A percentile compares a stretch with the other conserved stretches of the same genome.
Conservation (phyloP, 2,797 vertebrate species). For the Saxicola maurus region DNA sequence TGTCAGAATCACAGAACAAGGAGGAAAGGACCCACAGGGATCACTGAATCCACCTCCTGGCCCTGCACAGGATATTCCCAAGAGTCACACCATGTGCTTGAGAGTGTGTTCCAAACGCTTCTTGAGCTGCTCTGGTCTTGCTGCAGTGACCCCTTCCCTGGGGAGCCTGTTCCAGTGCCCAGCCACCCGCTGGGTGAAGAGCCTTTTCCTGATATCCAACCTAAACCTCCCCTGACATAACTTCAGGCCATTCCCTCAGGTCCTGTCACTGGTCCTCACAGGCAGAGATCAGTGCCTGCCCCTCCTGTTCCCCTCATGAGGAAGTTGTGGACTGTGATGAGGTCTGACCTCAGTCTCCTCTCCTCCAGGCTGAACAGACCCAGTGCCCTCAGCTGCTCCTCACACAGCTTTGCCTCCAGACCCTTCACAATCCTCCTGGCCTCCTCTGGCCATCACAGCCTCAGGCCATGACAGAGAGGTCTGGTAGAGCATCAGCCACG, state of each 20-base stretch:
- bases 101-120: accelerated
- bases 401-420: accelerated
- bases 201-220: accelerated
- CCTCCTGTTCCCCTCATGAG: accelerated
- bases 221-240: not conserved
- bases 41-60: accelerated
- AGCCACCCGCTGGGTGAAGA: accelerated
- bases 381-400: not conserved
- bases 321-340: accelerated
- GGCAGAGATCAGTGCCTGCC: not conserved
- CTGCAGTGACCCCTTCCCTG: not conserved
- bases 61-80: not conserved
- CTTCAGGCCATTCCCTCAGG: not conserved
- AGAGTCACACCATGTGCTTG: accelerated
- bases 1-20: not conserved
- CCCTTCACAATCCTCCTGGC: accelerated
- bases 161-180: not conserved
- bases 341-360: not conserved
- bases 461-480: accelerated
- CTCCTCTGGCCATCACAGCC: not conserved
- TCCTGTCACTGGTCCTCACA: not conserved
- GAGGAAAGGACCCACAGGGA: too few relatives aligned
- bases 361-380: not conserved
- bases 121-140: not conserved
- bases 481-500: not conserved